These are phyloP conservation scores for Cremastobaeus sp. DNA, from an alignment of 2,888 invertebrate species.

Conservation along the genomic window DNA sequence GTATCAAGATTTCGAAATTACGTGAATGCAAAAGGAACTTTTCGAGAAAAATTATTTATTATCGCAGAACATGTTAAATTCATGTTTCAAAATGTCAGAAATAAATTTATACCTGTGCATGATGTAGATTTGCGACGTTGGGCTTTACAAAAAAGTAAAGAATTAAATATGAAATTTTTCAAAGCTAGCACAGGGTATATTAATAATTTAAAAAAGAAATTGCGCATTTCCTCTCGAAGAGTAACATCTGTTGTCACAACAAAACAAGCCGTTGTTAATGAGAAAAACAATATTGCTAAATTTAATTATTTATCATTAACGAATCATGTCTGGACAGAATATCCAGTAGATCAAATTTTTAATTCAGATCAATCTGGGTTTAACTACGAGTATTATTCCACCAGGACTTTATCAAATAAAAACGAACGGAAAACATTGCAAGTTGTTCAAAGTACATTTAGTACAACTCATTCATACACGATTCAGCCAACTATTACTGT, in stretches of 20 bases:
- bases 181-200: background rate
- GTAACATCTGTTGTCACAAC: background rate
- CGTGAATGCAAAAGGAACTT: too few species aligned
- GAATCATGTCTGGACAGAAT: background rate
- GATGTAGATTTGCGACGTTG: background rate
- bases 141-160: background rate
- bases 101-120: background rate
- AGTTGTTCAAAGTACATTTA: conserved; percentile 13
- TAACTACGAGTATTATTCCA: conserved; percentile 7
- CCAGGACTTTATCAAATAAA: background rate
- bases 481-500: conserved; percentile 33
- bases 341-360: background rate
- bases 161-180: background rate
- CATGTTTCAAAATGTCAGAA: background rate
- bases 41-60: too few species aligned
- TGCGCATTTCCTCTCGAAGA: background rate
- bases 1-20: too few species aligned
- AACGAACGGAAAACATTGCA: conserved; percentile 23
- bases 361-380: conserved; percentile 13
- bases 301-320: background rate
- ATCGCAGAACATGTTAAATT: background rate
- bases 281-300: too few species aligned
- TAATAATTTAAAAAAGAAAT: background rate
- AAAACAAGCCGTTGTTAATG: too few species aligned
- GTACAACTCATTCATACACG: conserved; percentile 33